Conservation (phyloP, 2,888 invertebrate species). For the Psococerastis gibbosa region DNA sequence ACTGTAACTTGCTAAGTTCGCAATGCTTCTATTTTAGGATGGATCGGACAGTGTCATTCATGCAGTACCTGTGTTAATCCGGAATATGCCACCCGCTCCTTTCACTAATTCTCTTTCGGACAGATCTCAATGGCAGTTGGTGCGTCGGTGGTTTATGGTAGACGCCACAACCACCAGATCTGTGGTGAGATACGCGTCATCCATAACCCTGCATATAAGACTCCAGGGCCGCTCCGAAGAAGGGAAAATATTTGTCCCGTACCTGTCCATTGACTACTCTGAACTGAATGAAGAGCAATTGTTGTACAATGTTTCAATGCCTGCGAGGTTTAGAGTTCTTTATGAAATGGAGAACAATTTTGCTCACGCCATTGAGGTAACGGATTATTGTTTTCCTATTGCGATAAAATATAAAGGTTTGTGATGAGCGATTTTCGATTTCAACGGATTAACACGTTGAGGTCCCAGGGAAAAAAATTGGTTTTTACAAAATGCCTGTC, state of each 20-base stretch:
- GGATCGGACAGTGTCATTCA: conserved; percentile 28
- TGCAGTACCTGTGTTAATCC: conserved; percentile 35
- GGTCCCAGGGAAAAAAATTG: no score
- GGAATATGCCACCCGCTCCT: conserved; percentile 27
- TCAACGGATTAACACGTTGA: no score
- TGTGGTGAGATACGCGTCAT: background rate
- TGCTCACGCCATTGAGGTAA: conserved; percentile 27
- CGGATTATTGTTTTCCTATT: conserved; percentile 12
- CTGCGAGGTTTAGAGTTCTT: conserved; percentile 25
- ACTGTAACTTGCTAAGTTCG: no score
- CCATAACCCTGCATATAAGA: background rate
- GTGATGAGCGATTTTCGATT: no score
- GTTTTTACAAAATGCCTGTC: no score
- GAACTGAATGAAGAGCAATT: conserved; percentile 28
- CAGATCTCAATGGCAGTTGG: conserved; percentile 39
- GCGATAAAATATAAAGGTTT: no score
- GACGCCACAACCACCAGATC: conserved; percentile 33
- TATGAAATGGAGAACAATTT: conserved; percentile 26
- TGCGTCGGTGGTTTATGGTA: conserved; percentile 45
- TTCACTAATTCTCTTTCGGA: conserved; percentile 26
- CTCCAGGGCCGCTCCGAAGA: conserved; percentile 24
- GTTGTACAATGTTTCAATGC: conserved; percentile 23
- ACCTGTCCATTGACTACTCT: conserved; percentile 36
- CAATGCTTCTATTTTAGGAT: conserved; percentile 19
- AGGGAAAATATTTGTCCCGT: conserved; percentile 40